These are phyloP conservation scores for Microcebus griseorufus DNA, from an alignment of 2,113 vertebrate genomes.

Conservation along the genomic window DNA sequence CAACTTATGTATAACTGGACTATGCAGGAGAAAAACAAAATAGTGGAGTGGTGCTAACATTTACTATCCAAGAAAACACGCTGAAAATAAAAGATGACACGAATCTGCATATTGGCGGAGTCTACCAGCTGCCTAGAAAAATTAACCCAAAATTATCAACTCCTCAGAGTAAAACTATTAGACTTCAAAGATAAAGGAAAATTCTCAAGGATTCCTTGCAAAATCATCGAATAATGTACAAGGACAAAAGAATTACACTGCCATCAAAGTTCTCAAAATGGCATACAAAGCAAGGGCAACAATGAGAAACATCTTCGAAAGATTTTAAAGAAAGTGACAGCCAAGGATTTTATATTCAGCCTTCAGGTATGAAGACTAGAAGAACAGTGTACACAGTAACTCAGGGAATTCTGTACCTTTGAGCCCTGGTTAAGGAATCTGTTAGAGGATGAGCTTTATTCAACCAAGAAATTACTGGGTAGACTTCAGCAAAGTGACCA, in stretches of 20 bases:
- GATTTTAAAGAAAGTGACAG: neutral
- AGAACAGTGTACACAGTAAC: neutral
- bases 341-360: neutral
- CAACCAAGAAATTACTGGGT: neutral
- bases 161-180: neutral
- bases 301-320: neutral
- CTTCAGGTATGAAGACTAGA: neutral
- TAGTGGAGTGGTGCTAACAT: neutral
- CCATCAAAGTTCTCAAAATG: neutral
- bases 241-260: neutral
- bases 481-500: neutral
- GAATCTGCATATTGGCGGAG: neutral
- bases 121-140: neutral
- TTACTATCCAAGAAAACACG: neutral
- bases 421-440: neutral
- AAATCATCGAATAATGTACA: neutral
- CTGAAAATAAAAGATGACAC: neutral
- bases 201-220: neutral
- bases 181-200: conserved; percentile 1
- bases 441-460: neutral
- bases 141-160: neutral
- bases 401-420: neutral
- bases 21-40: neutral
- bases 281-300: neutral
- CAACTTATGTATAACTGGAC: neutral